A percentile compares a stretch with the other conserved stretches of the same genome.
These are phyloP conservation scores for Mizuhopecten yessoensis DNA, from an alignment of 1,140 invertebrate genomes.

Conservation along the genomic window DNA sequence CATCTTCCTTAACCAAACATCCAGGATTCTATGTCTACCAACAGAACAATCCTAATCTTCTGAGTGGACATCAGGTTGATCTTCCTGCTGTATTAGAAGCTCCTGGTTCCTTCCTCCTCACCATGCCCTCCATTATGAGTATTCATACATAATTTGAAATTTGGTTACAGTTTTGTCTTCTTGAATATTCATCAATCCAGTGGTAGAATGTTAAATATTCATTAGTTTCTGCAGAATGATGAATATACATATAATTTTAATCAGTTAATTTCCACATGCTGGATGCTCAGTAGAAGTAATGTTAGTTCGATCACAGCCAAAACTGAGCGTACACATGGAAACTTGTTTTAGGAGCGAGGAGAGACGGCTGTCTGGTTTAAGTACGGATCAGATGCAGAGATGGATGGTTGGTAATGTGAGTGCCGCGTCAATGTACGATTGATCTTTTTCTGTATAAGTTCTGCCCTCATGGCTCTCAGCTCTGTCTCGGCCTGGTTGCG, in stretches of 20 bases:
- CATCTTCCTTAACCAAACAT: not conserved
- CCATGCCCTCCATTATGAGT: not conserved
- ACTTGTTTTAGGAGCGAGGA: not conserved
- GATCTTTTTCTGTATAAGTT: constrained; percentile 85
- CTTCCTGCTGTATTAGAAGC: not conserved
- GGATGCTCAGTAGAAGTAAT: not conserved
- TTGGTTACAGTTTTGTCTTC: not conserved
- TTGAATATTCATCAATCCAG: not conserved
- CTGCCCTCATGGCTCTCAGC: constrained; percentile 83
- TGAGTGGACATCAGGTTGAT: not conserved
- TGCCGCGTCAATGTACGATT: constrained; percentile 83
- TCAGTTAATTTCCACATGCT: not conserved
- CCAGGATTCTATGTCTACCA: not conserved
- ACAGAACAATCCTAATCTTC: not conserved
- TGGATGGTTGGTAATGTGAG: constrained; percentile 72
- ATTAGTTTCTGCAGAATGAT: not conserved
- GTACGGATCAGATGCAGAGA: not conserved
- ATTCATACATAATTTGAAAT: not conserved
- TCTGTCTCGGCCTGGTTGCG: constrained; percentile 85
- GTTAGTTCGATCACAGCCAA: no score
- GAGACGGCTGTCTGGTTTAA: constrained; percentile 1
- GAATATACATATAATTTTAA: not conserved
- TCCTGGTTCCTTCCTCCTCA: not conserved
- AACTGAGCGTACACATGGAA: no score
- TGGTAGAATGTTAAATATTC: not conserved